Conservation (phyloP, 2,888 invertebrate genomes). For the Pteria penguin region DNA sequence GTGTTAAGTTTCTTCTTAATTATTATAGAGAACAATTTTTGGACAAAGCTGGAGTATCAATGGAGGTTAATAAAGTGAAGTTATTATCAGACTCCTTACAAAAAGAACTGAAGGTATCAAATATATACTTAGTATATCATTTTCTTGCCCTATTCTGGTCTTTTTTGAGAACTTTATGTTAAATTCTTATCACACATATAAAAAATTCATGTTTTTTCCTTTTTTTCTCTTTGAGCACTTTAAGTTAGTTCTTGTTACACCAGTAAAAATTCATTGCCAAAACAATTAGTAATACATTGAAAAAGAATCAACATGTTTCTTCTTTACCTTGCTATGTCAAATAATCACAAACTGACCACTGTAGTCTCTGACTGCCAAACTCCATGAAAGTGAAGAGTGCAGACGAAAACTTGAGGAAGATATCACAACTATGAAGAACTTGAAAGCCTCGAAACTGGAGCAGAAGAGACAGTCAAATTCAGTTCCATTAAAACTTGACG, state of each 20-base stretch:
- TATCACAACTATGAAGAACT: background rate
- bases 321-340: no score
- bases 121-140: background rate
- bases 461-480: background rate
- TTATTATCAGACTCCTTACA: constrained; percentile 44
- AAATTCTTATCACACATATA: no score
- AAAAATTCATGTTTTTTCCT: no score
- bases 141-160: no score
- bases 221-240: no score
- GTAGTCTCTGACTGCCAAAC: background rate
- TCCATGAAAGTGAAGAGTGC: background rate
- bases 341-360: no score
- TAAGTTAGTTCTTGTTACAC: no score
- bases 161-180: no score
- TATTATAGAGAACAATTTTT: background rate
- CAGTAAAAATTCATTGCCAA: no score
- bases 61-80: constrained; percentile 41
- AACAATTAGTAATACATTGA: no score
- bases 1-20: no score
- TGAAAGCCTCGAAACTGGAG: background rate
- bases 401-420: background rate
- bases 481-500: background rate
- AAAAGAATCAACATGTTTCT: no score
- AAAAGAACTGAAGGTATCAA: constrained; percentile 46
- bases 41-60: background rate